Base-by-base conservation (phyloP, 2,888 invertebrate genomes). In the Lochmaea crataegi region DNA sequence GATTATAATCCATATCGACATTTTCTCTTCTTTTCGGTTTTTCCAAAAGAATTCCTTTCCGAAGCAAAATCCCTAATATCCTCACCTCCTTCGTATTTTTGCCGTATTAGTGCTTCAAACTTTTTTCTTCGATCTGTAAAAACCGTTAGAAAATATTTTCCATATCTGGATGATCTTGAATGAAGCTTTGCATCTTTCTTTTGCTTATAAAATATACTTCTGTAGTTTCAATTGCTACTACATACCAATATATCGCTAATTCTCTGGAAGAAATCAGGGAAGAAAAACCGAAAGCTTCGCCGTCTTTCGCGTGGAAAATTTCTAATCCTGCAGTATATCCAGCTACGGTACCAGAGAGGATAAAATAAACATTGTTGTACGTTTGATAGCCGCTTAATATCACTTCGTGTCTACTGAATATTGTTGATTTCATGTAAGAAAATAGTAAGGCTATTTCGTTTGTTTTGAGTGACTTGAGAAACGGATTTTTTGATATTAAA, bases 231-330 rank as follows among this genome's bases (percentile, higher is more conserved):
- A 83, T 77, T 5, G 85, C 85, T 1, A 83, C 71, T 9, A 65
- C 65, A 22, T 16, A 68, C 53, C 53, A 53, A 18, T 53, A 53
- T 16, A 10, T 2, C 3, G 16, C 9, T 53, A 9, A 16, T 10
- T 53, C 16, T 53, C 3, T 16, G 9, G 53, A 18, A 53, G 18
- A 2, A 18, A 16, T 9, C 16, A 86, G 68, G 51, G 82, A 81
- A 6, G 82, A 76, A 73, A 86, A 84, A 0, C 89, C 89, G 76
- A 89, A 87, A 74, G 85, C 82, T 41, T 85, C 89, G 0, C 91
- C 91, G 74, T 91, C 91, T 77, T 89, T 87, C 9, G 90, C 79
- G 77, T 88, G 88, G 41, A 82, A 83, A 48, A 87, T 88, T 87
- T 91, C 91, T 68, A 88, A 87, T 9, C 87, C 88, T 0, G 84